phyloP scores from a whole-genome alignment of 2,888 invertebrate species.

The Argyresthia albistria region DNA sequence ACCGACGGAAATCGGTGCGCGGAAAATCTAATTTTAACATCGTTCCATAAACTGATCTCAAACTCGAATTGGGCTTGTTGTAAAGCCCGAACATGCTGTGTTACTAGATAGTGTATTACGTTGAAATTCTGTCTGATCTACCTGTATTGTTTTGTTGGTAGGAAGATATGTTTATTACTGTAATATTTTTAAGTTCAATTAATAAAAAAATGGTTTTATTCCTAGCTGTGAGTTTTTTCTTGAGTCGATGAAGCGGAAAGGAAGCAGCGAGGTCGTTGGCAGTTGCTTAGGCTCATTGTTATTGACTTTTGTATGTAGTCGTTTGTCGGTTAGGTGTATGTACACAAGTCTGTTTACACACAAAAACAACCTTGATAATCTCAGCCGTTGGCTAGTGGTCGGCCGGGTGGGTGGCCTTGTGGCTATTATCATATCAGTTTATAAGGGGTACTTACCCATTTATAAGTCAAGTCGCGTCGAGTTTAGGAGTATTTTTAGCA shows the following conservation, averaged over 20 bases:
- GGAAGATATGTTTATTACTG: constrained; percentile 35
- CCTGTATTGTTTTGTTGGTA: constrained; percentile 13
- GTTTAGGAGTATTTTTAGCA: too few species aligned
- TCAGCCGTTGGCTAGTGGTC: not conserved
- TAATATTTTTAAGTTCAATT: constrained; percentile 49
- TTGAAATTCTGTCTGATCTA: constrained; percentile 31
- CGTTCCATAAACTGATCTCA: constrained; percentile 64
- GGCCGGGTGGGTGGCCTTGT: constrained; percentile 24
- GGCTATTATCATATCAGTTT: constrained; percentile 6
- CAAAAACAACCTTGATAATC: constrained; percentile 58
- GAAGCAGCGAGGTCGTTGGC: not conserved
- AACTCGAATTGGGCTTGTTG: constrained; percentile 52
- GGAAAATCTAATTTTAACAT: constrained; percentile 31
- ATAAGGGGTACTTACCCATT: too few species aligned
- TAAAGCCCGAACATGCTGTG: constrained; percentile 62
- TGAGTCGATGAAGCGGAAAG: not conserved
- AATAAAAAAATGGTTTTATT: constrained; percentile 41
- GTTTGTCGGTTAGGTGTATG: not conserved
- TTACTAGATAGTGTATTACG: constrained; percentile 48
- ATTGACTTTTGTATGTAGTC: not conserved
- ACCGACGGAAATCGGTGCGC: constrained; percentile 20
- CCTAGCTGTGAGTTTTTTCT: constrained; percentile 24
- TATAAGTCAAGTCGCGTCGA: too few species aligned
- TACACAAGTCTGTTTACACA: constrained; percentile 46
- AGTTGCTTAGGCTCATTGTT: not conserved